phyloP scores from a whole-genome alignment of 2,888 invertebrate species.

The Abrostola tripartita region DNA sequence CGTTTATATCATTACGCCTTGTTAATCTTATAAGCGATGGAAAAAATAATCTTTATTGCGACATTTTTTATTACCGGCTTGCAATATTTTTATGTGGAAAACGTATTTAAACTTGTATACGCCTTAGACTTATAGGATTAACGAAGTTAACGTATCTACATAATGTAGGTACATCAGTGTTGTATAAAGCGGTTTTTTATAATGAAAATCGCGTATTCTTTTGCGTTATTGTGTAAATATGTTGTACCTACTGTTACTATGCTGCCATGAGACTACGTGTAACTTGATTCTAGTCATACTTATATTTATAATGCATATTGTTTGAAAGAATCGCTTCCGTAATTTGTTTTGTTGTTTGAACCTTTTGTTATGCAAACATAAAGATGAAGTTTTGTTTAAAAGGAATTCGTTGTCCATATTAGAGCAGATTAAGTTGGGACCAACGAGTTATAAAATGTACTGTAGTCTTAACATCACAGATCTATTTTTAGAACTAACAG shows the following conservation, averaged over 20 bases:
- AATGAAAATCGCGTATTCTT: conserved; percentile 41
- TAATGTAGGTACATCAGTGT: conserved; percentile 23
- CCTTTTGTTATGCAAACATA: conserved; percentile 21
- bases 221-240: conserved; percentile 47
- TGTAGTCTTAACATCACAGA: conserved; percentile 50
- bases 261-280: conserved; percentile 63
- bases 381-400: conserved; percentile 21
- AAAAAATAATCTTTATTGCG: conserved; percentile 64
- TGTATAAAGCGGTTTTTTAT: conserved; percentile 45
- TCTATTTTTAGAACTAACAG: conserved; percentile 49
- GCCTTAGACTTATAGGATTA: conserved; percentile 64
- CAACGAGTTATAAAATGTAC: conserved; percentile 51
- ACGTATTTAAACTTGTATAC: conserved; percentile 53
- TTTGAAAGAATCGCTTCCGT: conserved; percentile 61
- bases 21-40: conserved; percentile 70
- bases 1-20: conserved; percentile 63
- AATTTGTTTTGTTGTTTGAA: conserved; percentile 48
- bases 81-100: conserved; percentile 61
- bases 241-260: conserved; percentile 52
- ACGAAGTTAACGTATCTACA: conserved; percentile 53
- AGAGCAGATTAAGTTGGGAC: conserved; percentile 55
- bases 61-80: conserved; percentile 67
- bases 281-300: conserved; percentile 75
- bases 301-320: conserved; percentile 58
- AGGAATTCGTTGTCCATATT: conserved; percentile 37